Base-by-base conservation (phyloP, 2,888 invertebrate genomes). In the Pristionchus mayeri region DNA sequence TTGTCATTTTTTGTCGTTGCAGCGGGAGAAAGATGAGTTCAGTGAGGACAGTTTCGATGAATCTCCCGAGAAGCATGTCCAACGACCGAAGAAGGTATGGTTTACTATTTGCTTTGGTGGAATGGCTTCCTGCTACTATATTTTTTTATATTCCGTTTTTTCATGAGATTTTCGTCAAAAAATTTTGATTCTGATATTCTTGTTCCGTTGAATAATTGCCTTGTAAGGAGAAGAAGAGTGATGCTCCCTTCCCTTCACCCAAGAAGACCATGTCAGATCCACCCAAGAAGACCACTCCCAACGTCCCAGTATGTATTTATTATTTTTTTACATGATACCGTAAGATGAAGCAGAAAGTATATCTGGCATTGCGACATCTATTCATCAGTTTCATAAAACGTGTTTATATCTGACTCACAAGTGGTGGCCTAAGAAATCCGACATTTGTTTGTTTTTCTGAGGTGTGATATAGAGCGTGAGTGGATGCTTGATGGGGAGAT, bases 211-310 rank as follows among this genome's bases (percentile, higher is more conserved):
- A 67, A 30, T n/a, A n/a, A n/a, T n/a, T n/a, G n/a, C n/a, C n/a
- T 9, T 34, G 18, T 9, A 7, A 48, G 60, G 81, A 44, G 40
- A 34, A 27, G 60, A 50, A 60, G 81, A 79, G 2, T 16, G 24
- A 75, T 2, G 48, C 48, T 50, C 6, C 34, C 7, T n/a, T 52
- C 21, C 79, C 79, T 24, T 24, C 54, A 4, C 48, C 48, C 3
- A 76, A 76, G 76, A 76, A 44, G 48, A 40, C 24, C 44, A 76
- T 48, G n/a, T 76, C 76, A 27, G 76, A 76, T 76, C 48, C 76
- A 16, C 48, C 76, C 30, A 76, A 76, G 50, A 24, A 44, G 48
- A 48, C 76, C 34, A n/a, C n/a, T n/a, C 34, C 76, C 50, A 44
- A 76, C 24, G 9, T 40, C 9, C 44, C 76, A 13, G 76, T 76